These are phyloP conservation scores for human (Homo sapiens) DNA, from an alignment of 2,113 vertebrate genomes.

Conservation along the genomic window GRCh38 chr7:130432001-130432500, in stretches of 20 bases:
- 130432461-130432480: too few relatives aligned
- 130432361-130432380: not conserved
- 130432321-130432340: not conserved
- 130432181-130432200: not conserved
- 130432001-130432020: not conserved
- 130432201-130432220: not conserved
- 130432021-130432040: not conserved
- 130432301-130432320: conserved; percentile 3
- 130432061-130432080: not conserved
- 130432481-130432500: too few relatives aligned
- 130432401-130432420: not conserved
- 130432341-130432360: not conserved
- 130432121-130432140: not conserved
- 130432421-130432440: not conserved
- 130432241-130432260: not conserved
- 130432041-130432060: not conserved
- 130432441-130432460: not conserved
- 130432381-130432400: not conserved
- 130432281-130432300: not conserved
- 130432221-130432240: not conserved
- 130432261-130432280: not conserved
- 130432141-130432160: not conserved
- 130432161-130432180: not conserved
- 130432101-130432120: not conserved
- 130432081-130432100: not conserved